Conservation (phyloP, 2,797 vertebrate genomes). For the Sebastes paucispinis region DNA sequence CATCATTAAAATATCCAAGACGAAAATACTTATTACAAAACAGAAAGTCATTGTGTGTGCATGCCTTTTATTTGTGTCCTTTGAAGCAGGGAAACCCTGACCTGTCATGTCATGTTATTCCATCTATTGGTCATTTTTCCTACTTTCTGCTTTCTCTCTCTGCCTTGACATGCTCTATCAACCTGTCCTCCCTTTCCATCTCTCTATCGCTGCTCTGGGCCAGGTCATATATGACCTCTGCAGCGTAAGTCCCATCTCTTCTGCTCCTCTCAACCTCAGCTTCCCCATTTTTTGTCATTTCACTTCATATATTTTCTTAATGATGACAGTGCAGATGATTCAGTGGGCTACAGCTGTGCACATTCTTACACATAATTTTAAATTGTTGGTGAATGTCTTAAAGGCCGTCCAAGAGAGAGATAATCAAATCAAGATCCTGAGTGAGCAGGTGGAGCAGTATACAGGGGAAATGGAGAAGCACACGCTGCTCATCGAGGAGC, state of each 20-base stretch:
- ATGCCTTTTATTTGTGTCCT: neutral
- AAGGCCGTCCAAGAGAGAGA: slow-evolving; percentile 93
- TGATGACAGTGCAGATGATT: neutral
- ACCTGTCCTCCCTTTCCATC: slow-evolving; percentile 38
- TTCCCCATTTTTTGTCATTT: neutral
- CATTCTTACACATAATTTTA: neutral
- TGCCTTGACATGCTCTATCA: slow-evolving; percentile 38
- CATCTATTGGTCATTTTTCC: slow-evolving; percentile 12
- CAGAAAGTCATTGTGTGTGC: neutral
- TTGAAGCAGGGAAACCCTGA: neutral
- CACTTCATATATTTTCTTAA: slow-evolving; percentile 8
- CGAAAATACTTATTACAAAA: neutral
- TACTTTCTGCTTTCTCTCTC: slow-evolving; percentile 27
- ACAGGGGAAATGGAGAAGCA: slow-evolving; percentile 95
- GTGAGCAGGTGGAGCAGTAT: slow-evolving; percentile 91
- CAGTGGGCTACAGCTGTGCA: neutral
- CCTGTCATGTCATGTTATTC: neutral
- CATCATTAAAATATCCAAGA: neutral
- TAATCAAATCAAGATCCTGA: slow-evolving; percentile 90
- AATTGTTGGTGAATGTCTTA: slow-evolving; percentile 6
- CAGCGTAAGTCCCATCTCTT: slow-evolving; percentile 79
- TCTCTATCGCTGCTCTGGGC: slow-evolving; percentile 48
- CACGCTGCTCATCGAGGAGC: slow-evolving; percentile 85
- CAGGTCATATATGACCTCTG: slow-evolving; percentile 87
- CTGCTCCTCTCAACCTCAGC: slow-evolving; percentile 4